Conservation (phyloP, 2,797 vertebrate species). For the Gymnocypris eckloni region DNA sequence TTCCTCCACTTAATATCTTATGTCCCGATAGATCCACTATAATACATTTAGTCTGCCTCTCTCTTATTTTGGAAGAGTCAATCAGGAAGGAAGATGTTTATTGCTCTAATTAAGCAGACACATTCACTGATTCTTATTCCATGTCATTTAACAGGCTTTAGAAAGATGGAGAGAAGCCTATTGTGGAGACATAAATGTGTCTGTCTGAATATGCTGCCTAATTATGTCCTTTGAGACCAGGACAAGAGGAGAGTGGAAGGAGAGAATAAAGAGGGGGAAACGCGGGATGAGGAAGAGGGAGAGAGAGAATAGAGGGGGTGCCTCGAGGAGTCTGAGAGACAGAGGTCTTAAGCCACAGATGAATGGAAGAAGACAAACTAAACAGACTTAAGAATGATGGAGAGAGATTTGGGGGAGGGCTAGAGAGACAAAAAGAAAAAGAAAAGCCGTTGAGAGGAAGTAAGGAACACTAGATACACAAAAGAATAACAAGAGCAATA, state of each 20-base stretch:
- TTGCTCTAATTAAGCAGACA: constrained; percentile 29
- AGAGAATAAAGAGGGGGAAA: neutral
- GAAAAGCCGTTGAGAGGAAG: constrained; percentile 32
- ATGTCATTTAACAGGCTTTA: constrained; percentile 45
- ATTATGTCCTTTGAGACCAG: constrained; percentile 45
- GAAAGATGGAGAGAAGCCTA: constrained; percentile 28
- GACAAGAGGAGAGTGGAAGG: constrained; percentile 30
- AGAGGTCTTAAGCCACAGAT: constrained; percentile 42
- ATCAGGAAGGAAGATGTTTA: constrained; percentile 15
- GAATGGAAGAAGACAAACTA: constrained; percentile 38
- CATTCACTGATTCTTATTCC: constrained; percentile 16
- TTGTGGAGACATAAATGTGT: constrained; percentile 39
- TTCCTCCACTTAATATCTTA: neutral
- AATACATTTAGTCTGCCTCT: neutral
- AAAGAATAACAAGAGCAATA: constrained; percentile 34
- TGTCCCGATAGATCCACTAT: neutral
- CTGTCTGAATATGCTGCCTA: constrained; percentile 27
- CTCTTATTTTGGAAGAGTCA: neutral
- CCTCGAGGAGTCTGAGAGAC: constrained; percentile 41
- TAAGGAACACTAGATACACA: constrained; percentile 44
- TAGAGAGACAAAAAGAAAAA: neutral
- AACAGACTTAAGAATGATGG: constrained; percentile 9
- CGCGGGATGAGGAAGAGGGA: constrained; percentile 29
- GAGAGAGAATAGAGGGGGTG: constrained; percentile 19
- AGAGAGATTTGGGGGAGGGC: constrained; percentile 4